Percentiles rank a stretch among this genome's conserved stretches.
Evolutionary conservation across 2,888 invertebrate genomes (phyloP).

Genomic region (Hanleya hanleyi): DNA sequence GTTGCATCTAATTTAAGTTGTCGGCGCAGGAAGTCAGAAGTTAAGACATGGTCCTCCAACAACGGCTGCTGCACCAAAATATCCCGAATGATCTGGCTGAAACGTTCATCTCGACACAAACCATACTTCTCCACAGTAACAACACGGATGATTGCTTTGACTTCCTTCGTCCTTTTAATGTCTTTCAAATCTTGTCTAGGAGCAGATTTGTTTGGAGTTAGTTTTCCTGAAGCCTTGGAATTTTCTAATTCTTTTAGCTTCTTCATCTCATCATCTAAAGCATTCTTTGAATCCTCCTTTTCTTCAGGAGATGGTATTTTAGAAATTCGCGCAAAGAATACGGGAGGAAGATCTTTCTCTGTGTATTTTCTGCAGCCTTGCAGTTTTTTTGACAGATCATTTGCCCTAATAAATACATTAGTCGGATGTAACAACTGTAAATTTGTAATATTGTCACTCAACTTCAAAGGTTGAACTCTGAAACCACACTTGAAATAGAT

Average conservation of each 20-base stretch:
- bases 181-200: too few relatives aligned
- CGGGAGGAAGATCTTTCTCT: slow-evolving; percentile 40
- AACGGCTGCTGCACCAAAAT: slow-evolving; percentile 50
- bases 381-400: slow-evolving; percentile 42
- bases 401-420: slow-evolving; percentile 54
- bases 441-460: too few relatives aligned
- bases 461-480: slow-evolving; percentile 47
- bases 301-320: slow-evolving; percentile 51
- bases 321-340: slow-evolving; percentile 53
- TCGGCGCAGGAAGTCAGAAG: slow-evolving; percentile 56
- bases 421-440: too few relatives aligned
- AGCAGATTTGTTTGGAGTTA: too few relatives aligned
- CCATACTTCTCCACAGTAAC: slow-evolving; percentile 53
- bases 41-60: slow-evolving; percentile 54
- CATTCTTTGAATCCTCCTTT: slow-evolving; percentile 34
- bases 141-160: slow-evolving; percentile 53
- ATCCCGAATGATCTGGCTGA: slow-evolving; percentile 38
- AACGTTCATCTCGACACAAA: slow-evolving; percentile 39
- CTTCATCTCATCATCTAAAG: slow-evolving; percentile 13
- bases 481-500: slow-evolving; percentile 26
- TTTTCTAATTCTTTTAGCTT: background rate
- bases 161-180: too few relatives aligned
- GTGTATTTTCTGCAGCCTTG: slow-evolving; percentile 29
- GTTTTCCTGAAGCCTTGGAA: too few relatives aligned
- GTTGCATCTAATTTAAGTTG: slow-evolving; percentile 58